Conservation (phyloP, 2,888 invertebrate species). For the Hypomecis atomaria region DNA sequence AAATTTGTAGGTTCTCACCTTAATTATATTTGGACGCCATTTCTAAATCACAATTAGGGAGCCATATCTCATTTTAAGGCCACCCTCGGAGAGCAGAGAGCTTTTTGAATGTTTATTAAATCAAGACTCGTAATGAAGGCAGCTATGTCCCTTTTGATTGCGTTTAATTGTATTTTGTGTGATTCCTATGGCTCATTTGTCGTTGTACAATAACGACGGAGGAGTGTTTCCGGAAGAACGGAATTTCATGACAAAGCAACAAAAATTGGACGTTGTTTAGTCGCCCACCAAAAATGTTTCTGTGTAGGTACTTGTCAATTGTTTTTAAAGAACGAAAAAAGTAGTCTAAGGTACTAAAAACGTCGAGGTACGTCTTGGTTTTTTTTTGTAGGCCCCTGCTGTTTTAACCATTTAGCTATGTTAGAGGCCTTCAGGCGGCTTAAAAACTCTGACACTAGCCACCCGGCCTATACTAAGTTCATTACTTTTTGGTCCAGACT, state of each 20-base stretch:
- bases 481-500: too few relatives aligned
- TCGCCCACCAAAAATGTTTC: neutral
- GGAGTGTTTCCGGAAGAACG: neutral
- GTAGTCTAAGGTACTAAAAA: too few relatives aligned
- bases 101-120: slow-evolving; percentile 34
- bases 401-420: too few relatives aligned
- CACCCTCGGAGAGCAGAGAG: slow-evolving; percentile 17
- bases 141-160: slow-evolving; percentile 29
- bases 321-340: too few relatives aligned
- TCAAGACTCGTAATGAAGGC: slow-evolving; percentile 29
- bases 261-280: neutral
- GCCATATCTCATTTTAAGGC: slow-evolving; percentile 29
- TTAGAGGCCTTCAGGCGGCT: too few relatives aligned
- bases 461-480: too few relatives aligned
- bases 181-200: slow-evolving; percentile 17
- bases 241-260: neutral
- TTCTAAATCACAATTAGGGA: slow-evolving; percentile 38
- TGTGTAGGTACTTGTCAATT: too few relatives aligned
- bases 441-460: too few relatives aligned
- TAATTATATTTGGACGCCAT: slow-evolving; percentile 36
- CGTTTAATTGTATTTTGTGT: slow-evolving; percentile 27
- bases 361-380: too few relatives aligned
- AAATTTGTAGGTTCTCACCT: slow-evolving; percentile 20
- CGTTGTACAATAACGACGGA: neutral
- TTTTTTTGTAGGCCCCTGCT: too few relatives aligned